Conservation (phyloP, 2,888 invertebrate genomes). For the Rotaria magnacalcarata region DNA sequence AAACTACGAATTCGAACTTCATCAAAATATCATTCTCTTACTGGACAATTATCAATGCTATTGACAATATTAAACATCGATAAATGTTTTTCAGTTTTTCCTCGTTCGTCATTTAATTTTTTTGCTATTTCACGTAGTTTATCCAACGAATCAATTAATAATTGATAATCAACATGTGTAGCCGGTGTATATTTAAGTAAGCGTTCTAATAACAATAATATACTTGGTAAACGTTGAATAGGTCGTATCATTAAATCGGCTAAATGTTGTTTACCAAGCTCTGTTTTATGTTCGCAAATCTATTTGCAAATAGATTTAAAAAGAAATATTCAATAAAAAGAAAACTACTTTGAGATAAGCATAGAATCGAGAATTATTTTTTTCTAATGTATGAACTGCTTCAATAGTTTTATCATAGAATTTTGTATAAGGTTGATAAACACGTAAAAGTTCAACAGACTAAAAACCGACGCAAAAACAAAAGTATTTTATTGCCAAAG, state of each 20-base stretch:
- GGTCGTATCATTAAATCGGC: conserved; percentile 93
- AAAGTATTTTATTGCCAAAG: neutral
- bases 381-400: conserved; percentile 81
- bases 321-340: neutral
- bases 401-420: conserved; percentile 95
- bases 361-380: conserved; percentile 88
- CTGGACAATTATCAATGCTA: conserved; percentile 94
- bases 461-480: conserved; percentile 51
- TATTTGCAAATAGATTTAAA: conserved; percentile 40
- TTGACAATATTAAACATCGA: conserved; percentile 94
- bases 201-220: conserved; percentile 87
- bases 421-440: conserved; percentile 95
- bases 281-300: conserved; percentile 67
- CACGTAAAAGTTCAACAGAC: conserved; percentile 79
- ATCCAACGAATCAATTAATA: conserved; percentile 77
- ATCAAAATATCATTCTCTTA: conserved; percentile 55
- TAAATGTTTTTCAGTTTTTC: conserved; percentile 88
- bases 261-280: conserved; percentile 89
- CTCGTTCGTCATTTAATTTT: conserved; percentile 93
- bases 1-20: neutral
- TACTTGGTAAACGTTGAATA: conserved; percentile 91
- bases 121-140: conserved; percentile 87
- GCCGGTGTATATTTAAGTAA: conserved; percentile 84
- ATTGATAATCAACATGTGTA: conserved; percentile 78
- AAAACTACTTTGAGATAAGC: conserved; percentile 81